Evolutionary conservation across 2,113 vertebrate species (phyloP), one percentile per base, ranked within the genome.

Genomic region (Madoqua kirkii): DNA sequence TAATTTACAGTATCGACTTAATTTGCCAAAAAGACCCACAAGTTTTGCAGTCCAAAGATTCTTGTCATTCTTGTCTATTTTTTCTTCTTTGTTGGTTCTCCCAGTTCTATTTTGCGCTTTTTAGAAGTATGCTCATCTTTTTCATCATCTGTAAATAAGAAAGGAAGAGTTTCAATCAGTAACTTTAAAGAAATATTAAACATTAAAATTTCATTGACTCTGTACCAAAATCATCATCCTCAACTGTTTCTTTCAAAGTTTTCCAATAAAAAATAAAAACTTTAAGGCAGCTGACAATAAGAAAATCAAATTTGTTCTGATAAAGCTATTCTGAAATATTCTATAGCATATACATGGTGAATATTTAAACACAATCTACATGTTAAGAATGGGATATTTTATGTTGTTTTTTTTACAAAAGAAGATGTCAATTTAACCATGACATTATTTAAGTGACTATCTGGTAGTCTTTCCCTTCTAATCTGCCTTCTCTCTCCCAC

Each of bases 31-130:
- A 85, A 91, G 87, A 93, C 43, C 17, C 71, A 91, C 25, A 96
- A 62, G 71, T 43, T 93, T 64, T 13, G 8, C 21, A 97, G 96
- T 97, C 92, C 93, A 86, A n/a, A 92, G 33, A 36, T 71, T 90
- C 89, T 60, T 12, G 86, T 71, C 33, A 93, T 0, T 3, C 55
- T 67, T 98, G 97, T 98, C 84, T 97, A 93, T 76, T 99, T 99
- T 98, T 99, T 99, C 97, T 99, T 99, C 98, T 99, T 99, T 67
- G 99, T 99, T 98, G 99, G 99, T 93, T 99, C 99, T 98, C 99
- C 99, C 60, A 98, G 99, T 96, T 99, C 99, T 87, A 99, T 98
- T 93, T 99, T 99, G 7, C 99, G 99, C 96, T 99, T 99, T 98
- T 99, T 99, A 0, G 99, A 99, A 91, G 97, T 62, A 33, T 98